Base-by-base conservation (phyloP, 2,113 vertebrate genomes). In the Campylorhamphus procurvoides region DNA sequence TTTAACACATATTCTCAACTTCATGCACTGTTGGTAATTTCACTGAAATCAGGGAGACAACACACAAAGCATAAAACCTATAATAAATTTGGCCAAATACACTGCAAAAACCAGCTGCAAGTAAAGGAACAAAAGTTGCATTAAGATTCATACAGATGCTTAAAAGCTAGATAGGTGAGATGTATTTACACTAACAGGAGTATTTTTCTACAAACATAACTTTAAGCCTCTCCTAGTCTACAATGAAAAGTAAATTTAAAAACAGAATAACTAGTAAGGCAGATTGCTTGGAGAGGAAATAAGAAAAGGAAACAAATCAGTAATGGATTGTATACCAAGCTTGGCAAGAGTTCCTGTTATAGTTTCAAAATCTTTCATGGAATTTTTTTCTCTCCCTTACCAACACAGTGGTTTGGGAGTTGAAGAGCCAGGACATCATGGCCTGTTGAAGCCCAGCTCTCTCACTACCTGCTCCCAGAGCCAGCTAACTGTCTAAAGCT, bases 221-320 rank as follows among this genome's bases (percentile, higher is more conserved):
- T 75, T 71, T 84, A 80, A 74, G 50, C 17, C 28, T 75, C 58
- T 88, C 74, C 52, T 64, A 91, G 42, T 46, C 60, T 94, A 94
- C 49, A 63, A 37, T 73, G 22, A 91, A 76, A 91, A 87, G 35
- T 73, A 87, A 73, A 78, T 78, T 78, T 56, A 52, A 83, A 90
- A 74, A 1, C 37, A 87, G 60, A 91, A 67, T 78, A 87, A 87
- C 63, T 73, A 79, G 25, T 52, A 91, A 77, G 31, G 55, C 24
- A 71, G 56, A 78, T 58, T 62, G n/a, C 29, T 79, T 84, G 78
- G 47, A 35, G 58, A 87, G 33, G 47, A 87, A 91, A 79, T 68
- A 66, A 75, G 75, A 89, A 86, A 93, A 90, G 44, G 87, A 81
- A 81, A 71, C 58, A 84, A 80, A 94, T 80, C 27, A 88, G 44